Conservation (phyloP, 2,797 vertebrate genomes). For the Peromyscus melanophrys region DNA sequence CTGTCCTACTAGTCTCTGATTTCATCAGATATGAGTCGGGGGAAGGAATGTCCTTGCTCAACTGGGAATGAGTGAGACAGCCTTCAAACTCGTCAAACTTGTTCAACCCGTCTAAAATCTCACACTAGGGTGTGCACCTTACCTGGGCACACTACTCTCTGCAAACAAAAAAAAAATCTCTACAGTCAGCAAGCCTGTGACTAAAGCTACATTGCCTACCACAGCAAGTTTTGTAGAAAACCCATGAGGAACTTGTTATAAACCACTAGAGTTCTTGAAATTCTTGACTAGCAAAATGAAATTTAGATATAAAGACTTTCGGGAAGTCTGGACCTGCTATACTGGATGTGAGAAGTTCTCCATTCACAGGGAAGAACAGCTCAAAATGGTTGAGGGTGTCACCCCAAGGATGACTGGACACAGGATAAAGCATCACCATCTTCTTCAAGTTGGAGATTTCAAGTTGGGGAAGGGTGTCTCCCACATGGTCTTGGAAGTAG, state of each 20-base stretch:
- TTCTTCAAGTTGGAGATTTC: neutral
- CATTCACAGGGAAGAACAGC: neutral
- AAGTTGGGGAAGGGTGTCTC: neutral
- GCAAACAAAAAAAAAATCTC: constrained; percentile 12
- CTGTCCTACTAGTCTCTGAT: constrained; percentile 78
- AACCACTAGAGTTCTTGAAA: neutral
- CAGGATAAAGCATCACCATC: neutral
- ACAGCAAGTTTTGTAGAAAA: constrained; percentile 75
- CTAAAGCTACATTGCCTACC: constrained; percentile 77
- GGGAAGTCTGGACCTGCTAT: neutral
- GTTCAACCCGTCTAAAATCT: constrained; percentile 80
- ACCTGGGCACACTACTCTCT: constrained; percentile 73
- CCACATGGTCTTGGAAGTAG: neutral
- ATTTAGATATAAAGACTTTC: neutral
- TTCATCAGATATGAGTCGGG: constrained; percentile 78
- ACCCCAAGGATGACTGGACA: neutral
- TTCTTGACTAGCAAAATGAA: neutral
- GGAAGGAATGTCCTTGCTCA: constrained; percentile 81
- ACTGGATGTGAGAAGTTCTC: neutral
- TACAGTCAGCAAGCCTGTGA: constrained; percentile 64
- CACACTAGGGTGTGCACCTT: constrained; percentile 80
- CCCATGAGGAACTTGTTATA: constrained; percentile 47
- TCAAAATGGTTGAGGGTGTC: neutral
- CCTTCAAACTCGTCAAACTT: constrained; percentile 81
- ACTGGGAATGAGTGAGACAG: constrained; percentile 80